Conservation (phyloP, 2,113 vertebrate genomes). For the Syngnathus floridae region DNA sequence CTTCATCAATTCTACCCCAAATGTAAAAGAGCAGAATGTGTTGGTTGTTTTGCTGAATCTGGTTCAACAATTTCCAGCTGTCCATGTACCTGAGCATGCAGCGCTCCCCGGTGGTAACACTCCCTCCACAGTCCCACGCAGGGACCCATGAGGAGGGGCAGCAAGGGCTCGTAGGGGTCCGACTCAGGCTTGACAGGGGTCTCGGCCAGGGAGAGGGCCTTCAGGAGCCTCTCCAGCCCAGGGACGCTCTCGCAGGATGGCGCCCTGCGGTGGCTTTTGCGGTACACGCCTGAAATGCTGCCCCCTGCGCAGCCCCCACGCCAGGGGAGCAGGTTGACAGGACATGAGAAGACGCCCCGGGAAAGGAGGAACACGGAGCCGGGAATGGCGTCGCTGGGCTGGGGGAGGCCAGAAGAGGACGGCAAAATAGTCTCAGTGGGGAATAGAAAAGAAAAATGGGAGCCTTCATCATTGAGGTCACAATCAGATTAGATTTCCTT, state of each 20-base stretch:
- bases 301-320: constrained; percentile 64
- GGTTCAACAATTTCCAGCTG: background rate
- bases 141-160: constrained; percentile 78
- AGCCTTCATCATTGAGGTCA: no score
- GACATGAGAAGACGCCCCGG: constrained; percentile 72
- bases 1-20: no score
- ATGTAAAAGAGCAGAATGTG: no score
- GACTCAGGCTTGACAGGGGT: constrained; percentile 33
- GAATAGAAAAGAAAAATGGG: background rate
- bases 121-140: constrained; percentile 81
- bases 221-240: constrained; percentile 69
- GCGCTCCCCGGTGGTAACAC: constrained; percentile 84
- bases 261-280: constrained; percentile 69
- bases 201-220: constrained; percentile 40
- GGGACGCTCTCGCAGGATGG: constrained; percentile 72
- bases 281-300: constrained; percentile 56
- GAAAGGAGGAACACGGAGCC: constrained; percentile 74
- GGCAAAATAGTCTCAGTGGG: background rate
- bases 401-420: background rate
- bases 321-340: constrained; percentile 82
- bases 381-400: constrained; percentile 46
- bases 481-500: no score
- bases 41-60: background rate
- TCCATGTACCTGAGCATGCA: constrained; percentile 76
- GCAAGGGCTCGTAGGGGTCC: constrained; percentile 66